Percentiles rank a stretch among this genome's conserved stretches.
Evolutionary conservation across 2,888 invertebrate species (phyloP).

Genomic region (Didymodactylos carnosus): DNA sequence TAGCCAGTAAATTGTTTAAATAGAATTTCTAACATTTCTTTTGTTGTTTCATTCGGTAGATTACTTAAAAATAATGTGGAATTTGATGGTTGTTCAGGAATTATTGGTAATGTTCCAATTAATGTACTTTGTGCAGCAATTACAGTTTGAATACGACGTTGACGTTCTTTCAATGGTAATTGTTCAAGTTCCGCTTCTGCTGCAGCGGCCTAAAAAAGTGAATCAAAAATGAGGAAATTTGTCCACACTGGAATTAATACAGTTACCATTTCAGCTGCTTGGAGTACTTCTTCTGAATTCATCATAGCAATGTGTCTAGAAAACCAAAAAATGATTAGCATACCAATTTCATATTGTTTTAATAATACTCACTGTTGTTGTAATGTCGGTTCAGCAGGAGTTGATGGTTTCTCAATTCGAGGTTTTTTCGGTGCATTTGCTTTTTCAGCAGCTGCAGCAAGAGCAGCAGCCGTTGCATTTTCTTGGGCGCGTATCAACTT

Average conservation of each 20-base stretch:
- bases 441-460: not conserved
- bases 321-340: no score
- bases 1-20: constrained; percentile 78
- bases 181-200: not conserved
- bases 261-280: not conserved
- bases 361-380: no score
- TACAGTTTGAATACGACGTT: not conserved
- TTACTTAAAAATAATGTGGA: constrained; percentile 14
- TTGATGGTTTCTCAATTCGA: not conserved
- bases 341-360: no score
- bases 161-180: not conserved
- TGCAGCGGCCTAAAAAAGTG: no score
- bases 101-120: not conserved
- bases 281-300: not conserved
- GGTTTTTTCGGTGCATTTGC: no score
- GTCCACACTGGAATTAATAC: no score
- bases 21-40: constrained; percentile 12
- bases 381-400: no score
- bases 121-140: not conserved
- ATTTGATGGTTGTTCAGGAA: constrained; percentile 5
- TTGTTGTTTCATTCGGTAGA: constrained; percentile 17
- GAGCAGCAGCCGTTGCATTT: not conserved
- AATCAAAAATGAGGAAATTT: no score
- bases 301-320: not conserved
- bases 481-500: not conserved